These are phyloP conservation scores for Drosophila subsilvestris DNA, from an alignment of 2,888 invertebrate species.

Conservation along the genomic window DNA sequence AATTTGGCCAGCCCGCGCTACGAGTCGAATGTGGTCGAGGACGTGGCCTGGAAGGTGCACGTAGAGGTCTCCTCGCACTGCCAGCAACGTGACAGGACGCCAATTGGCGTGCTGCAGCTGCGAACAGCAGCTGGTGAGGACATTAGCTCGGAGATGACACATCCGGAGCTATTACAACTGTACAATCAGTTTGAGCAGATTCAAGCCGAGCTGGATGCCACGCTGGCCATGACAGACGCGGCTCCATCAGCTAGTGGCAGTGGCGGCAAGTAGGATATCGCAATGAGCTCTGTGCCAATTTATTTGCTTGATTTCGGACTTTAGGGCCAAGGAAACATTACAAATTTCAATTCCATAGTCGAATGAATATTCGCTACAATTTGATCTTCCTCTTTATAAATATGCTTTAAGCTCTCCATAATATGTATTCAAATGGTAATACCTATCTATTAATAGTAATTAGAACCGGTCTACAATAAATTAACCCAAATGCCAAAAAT, in stretches of 20 bases:
- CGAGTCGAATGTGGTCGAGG: constrained; percentile 84
- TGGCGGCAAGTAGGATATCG: background rate
- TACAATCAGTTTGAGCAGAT: constrained; percentile 86
- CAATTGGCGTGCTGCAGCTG: constrained; percentile 85
- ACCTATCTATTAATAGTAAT: background rate
- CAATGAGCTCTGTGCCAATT: too few species aligned
- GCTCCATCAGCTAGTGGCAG: background rate
- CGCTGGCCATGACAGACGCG: constrained; percentile 60
- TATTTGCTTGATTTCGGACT: too few species aligned
- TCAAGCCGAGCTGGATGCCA: constrained; percentile 84
- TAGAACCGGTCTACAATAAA: background rate
- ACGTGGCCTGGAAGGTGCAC: constrained; percentile 86
- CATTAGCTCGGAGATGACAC: constrained; percentile 85
- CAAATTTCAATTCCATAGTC: background rate
- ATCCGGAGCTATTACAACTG: constrained; percentile 85
- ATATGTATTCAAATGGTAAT: too few species aligned
- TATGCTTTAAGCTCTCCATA: background rate
- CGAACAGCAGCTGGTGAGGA: constrained; percentile 83
- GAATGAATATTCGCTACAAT: background rate
- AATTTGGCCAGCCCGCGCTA: constrained; percentile 84
- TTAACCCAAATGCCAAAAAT: background rate
- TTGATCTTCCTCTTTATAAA: too few species aligned
- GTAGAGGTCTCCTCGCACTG: constrained; percentile 85
- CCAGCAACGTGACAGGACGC: constrained; percentile 84
- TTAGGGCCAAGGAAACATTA: background rate